Percentiles rank a stretch among this genome's conserved stretches.
phyloP scores from a whole-genome alignment of 2,888 invertebrate genomes.

The Melanophora roralis region DNA sequence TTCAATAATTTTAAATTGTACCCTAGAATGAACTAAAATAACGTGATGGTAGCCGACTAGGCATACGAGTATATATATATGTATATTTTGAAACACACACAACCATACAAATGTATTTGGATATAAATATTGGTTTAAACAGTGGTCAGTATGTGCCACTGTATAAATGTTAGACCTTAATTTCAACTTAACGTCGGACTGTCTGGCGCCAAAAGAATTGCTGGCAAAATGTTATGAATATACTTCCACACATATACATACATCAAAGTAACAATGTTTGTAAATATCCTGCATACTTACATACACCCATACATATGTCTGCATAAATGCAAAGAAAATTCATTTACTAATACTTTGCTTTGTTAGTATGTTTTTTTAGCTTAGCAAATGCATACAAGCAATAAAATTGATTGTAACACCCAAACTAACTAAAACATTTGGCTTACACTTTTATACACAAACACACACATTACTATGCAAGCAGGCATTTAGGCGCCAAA shows the following conservation, averaged over 20 bases:
- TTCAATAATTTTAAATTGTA: slow-evolving; percentile 56
- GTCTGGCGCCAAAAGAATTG: slow-evolving; percentile 59
- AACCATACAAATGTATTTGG: background rate
- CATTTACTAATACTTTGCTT: background rate
- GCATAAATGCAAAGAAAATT: background rate
- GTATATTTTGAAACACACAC: background rate
- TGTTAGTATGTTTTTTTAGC: background rate
- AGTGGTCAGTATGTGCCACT: slow-evolving; percentile 42
- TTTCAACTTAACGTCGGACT: slow-evolving; percentile 59
- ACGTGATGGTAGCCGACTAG: slow-evolving; percentile 48
- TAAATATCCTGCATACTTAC: no score
- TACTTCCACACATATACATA: no score
- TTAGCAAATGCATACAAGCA: slow-evolving; percentile 26
- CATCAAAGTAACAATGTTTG: no score
- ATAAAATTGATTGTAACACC: slow-evolving; percentile 41
- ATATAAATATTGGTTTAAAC: background rate
- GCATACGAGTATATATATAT: slow-evolving; percentile 1
- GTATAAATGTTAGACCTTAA: slow-evolving; percentile 40
- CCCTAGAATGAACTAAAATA: slow-evolving; percentile 49
- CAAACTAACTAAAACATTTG: slow-evolving; percentile 31
- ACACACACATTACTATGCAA: background rate
- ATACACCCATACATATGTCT: no score
- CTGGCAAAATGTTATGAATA: slow-evolving; percentile 45
- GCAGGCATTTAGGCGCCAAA: background rate
- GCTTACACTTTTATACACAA: background rate